phyloP scores from a whole-genome alignment of 2,888 invertebrate genomes.

The Monoplex corrugatus region DNA sequence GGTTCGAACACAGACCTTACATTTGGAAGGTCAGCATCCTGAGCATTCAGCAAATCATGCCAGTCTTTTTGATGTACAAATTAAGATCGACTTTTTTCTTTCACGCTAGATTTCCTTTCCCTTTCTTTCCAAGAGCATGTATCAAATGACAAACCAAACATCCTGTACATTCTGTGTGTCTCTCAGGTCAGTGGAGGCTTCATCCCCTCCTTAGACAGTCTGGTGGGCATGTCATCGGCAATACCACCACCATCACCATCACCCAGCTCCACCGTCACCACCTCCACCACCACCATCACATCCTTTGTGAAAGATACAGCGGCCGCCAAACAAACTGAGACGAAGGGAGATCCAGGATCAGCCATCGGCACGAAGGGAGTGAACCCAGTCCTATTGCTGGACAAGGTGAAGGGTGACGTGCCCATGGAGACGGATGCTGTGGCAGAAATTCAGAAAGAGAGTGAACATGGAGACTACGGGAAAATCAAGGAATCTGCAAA shows the following conservation, averaged over 20 bases:
- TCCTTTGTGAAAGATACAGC: not conserved
- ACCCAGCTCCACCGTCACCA: not conserved
- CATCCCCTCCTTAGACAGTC: not conserved
- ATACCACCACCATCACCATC: not conserved
- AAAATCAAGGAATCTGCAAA: not conserved
- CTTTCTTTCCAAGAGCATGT: too few relatives aligned
- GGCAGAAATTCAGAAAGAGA: not conserved
- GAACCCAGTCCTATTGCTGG: not conserved
- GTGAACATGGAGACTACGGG: not conserved
- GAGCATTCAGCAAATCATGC: too few relatives aligned
- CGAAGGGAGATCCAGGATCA: not conserved
- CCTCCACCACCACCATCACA: not conserved
- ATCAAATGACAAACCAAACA: too few relatives aligned
- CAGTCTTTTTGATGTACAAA: too few relatives aligned
- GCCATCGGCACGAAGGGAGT: not conserved
- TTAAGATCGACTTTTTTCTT: too few relatives aligned
- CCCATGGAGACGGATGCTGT: not conserved
- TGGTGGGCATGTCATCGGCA: not conserved
- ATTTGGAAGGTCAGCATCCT: too few relatives aligned
- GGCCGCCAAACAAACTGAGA: not conserved
- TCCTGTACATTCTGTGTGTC: not conserved
- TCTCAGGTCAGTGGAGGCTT: slow-evolving; percentile 40
- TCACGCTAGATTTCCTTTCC: too few relatives aligned
- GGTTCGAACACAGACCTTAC: not conserved
- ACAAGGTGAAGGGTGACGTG: not conserved